phyloP scores from a whole-genome alignment of 2,888 invertebrate species.

The Eugnorisma glareosa region DNA sequence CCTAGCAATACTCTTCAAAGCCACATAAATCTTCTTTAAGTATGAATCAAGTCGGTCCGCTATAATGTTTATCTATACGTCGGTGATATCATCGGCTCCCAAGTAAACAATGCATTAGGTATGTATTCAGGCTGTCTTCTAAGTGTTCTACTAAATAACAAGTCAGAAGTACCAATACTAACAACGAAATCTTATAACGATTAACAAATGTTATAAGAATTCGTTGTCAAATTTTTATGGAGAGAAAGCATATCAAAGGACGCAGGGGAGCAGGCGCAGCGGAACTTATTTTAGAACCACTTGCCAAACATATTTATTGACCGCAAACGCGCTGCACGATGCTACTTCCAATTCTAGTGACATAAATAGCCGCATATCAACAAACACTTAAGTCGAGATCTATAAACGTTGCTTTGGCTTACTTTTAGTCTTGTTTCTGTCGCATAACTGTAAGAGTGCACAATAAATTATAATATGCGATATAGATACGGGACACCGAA shows the following conservation, averaged over 20 bases:
- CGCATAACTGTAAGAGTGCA: not conserved
- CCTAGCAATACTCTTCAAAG: slow-evolving; percentile 1
- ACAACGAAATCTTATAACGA: not conserved
- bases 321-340: too few relatives aligned
- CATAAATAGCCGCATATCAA: not conserved
- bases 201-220: too few relatives aligned
- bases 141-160: not conserved
- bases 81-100: slow-evolving; percentile 70
- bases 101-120: slow-evolving; percentile 66
- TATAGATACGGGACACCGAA: not conserved
- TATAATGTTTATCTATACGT: slow-evolving; percentile 33
- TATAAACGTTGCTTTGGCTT: not conserved
- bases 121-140: slow-evolving; percentile 18
- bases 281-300: too few relatives aligned
- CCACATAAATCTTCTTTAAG: slow-evolving; percentile 49
- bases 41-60: slow-evolving; percentile 41
- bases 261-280: not conserved
- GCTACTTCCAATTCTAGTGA: not conserved
- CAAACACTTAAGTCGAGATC: not conserved
- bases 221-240: too few relatives aligned
- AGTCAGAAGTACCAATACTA: slow-evolving; percentile 25
- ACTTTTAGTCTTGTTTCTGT: not conserved
- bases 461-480: not conserved
- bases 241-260: not conserved
- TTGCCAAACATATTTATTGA: not conserved